Conservation (phyloP, 2,113 vertebrate genomes). For the pig (Sus scrofa) region T2T-Sscrofa CM000817.6:110616501-110617000, state of each 20-base stretch:
- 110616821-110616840: not conserved
- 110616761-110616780: conserved; percentile 22
- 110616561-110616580: conserved; percentile 27
- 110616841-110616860: conserved; percentile 10
- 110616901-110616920: conserved; percentile 79
- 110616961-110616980: conserved; percentile 70
- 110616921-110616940: too few relatives aligned
- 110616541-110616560: conserved; percentile 35
- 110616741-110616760: not conserved
- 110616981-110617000: conserved; percentile 59
- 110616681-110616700: conserved; percentile 55
- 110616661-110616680: conserved; percentile 59
- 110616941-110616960: conserved; percentile 74
- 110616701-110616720: not conserved
- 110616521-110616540: conserved; percentile 8
- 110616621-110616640: conserved; percentile 62
- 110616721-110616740: not conserved
- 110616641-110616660: conserved; percentile 61
- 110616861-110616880: conserved; percentile 50
- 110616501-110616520: conserved; percentile 32
- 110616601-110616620: conserved; percentile 58
- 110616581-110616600: conserved; percentile 11
- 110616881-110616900: conserved; percentile 61
- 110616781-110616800: conserved; percentile 73
- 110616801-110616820: conserved; percentile 5